phyloP scores from a whole-genome alignment of 2,113 vertebrate species.

The Bettongia penicillata region DNA sequence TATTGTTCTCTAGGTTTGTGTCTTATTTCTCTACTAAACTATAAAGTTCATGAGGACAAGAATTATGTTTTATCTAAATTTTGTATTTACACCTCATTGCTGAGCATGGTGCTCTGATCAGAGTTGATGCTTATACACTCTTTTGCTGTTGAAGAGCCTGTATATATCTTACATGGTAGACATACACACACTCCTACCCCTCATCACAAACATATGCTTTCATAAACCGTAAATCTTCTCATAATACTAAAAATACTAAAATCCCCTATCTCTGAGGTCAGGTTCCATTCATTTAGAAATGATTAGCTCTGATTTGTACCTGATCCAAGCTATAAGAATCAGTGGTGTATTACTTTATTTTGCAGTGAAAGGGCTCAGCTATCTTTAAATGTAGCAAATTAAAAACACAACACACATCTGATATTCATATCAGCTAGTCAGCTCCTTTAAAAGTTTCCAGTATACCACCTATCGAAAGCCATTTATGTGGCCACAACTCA shows the following conservation, averaged over 20 bases:
- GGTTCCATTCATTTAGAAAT: background rate
- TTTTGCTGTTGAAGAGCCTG: background rate
- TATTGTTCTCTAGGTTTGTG: background rate
- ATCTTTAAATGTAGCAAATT: constrained; percentile 7
- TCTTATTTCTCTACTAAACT: background rate
- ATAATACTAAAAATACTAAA: background rate
- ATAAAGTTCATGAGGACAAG: background rate
- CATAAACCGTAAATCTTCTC: background rate
- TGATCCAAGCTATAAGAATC: background rate
- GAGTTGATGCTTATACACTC: background rate
- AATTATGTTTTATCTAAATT: background rate
- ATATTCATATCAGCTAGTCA: background rate
- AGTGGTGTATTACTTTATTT: constrained; percentile 3
- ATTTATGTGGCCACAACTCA: background rate
- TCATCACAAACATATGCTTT: background rate
- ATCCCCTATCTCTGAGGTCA: background rate
- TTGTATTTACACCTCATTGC: background rate
- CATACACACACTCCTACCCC: background rate
- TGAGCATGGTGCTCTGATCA: background rate
- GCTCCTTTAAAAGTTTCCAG: background rate
- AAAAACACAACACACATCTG: constrained; percentile 37
- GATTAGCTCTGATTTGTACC: background rate
- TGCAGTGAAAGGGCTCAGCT: constrained; percentile 11
- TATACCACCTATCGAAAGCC: background rate
- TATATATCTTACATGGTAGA: background rate